These are phyloP conservation scores for Eubasilissa splendida DNA, from an alignment of 2,888 invertebrate genomes.

Conservation along the genomic window DNA sequence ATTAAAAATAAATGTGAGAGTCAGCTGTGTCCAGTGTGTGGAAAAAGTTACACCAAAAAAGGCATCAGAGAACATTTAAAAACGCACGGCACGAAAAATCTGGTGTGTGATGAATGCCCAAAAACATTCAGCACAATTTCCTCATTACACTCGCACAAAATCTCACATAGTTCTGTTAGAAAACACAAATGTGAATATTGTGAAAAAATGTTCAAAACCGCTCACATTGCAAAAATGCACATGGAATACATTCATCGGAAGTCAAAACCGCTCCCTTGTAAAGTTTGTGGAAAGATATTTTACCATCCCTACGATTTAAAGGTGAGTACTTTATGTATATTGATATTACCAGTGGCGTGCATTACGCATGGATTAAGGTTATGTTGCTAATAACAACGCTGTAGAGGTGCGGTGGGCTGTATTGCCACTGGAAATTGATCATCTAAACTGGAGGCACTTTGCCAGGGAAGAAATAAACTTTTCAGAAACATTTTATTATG, in stretches of 20 bases:
- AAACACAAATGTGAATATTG: constrained; percentile 28
- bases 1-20: not conserved
- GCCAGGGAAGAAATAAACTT: too few species aligned
- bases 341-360: too few species aligned
- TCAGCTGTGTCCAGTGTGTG: constrained; percentile 29
- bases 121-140: constrained; percentile 13
- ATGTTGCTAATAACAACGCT: too few species aligned
- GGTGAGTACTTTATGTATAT: not conserved
- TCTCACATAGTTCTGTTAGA: constrained; percentile 9
- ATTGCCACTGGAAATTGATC: too few species aligned
- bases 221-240: constrained; percentile 15
- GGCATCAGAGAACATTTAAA: constrained; percentile 9
- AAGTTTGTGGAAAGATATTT: constrained; percentile 23
- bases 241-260: constrained; percentile 33
- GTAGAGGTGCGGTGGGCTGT: too few species aligned
- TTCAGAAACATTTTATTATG: too few species aligned
- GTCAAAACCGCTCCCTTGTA: constrained; percentile 18
- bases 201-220: constrained; percentile 22
- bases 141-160: constrained; percentile 8
- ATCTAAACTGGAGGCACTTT: too few species aligned
- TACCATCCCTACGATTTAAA: constrained; percentile 22
- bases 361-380: too few species aligned
- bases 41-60: constrained; percentile 11
- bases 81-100: constrained; percentile 26
- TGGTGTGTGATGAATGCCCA: constrained; percentile 27